A percentile compares a stretch with the other conserved stretches of the same genome.
Evolutionary conservation across 2,888 invertebrate species (phyloP).

Genomic region (Trichogramma evanescens): DNA sequence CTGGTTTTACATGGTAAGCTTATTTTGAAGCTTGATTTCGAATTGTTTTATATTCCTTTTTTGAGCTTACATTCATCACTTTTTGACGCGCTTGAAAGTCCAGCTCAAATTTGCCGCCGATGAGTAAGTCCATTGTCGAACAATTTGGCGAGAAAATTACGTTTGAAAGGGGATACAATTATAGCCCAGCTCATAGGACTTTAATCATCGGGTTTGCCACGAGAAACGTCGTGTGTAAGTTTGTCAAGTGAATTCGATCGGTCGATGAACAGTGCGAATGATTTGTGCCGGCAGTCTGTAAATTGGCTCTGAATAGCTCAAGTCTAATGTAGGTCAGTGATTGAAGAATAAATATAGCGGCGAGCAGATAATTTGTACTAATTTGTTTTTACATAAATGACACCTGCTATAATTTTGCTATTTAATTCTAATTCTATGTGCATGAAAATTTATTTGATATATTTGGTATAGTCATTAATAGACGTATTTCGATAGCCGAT

Average conservation of each 20-base stretch:
- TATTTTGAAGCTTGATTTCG: too few species aligned
- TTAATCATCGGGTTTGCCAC: background rate
- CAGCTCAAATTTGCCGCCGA: too few species aligned
- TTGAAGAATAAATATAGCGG: conserved; percentile 34
- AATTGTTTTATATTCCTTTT: too few species aligned
- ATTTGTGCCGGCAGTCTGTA: conserved; percentile 21
- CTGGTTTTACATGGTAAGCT: conserved; percentile 67
- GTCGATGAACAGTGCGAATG: conserved; percentile 13
- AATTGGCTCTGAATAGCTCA: conserved; percentile 36
- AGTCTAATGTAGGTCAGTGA: conserved; percentile 32
- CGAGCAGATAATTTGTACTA: conserved; percentile 32
- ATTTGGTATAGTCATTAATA: too few species aligned
- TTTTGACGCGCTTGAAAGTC: too few species aligned
- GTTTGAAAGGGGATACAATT: background rate
- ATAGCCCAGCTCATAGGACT: background rate
- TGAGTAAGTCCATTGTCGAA: too few species aligned
- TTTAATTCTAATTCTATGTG: too few species aligned
- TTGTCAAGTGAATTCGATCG: conserved; percentile 17
- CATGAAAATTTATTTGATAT: too few species aligned
- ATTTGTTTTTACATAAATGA: conserved; percentile 24
- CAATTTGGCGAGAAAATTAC: too few species aligned
- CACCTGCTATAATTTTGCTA: background rate
- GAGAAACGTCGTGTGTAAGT: too few species aligned
- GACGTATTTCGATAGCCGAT: too few species aligned
- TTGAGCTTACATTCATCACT: too few species aligned